Evolutionary conservation across 2,888 invertebrate genomes (phyloP).

Genomic region (Serripes groenlandicus): DNA sequence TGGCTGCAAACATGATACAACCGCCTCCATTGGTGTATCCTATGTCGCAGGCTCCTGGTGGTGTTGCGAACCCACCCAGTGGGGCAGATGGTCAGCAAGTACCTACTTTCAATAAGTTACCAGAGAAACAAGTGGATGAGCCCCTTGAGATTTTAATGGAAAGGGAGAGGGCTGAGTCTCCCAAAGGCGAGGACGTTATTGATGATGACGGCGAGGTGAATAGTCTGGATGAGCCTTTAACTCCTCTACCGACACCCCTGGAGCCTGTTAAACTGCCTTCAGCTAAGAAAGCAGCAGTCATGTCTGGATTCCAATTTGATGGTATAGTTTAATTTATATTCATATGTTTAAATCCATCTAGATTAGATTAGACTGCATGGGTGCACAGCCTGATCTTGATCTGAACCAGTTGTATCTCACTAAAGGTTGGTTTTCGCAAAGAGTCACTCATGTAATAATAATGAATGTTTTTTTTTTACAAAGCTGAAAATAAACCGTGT

Average conservation of each 20-base stretch:
- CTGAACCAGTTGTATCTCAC: no score
- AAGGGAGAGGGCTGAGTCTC: conserved; percentile 9
- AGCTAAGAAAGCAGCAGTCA: conserved; percentile 73
- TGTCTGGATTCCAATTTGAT: conserved; percentile 20
- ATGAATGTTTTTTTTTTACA: no score
- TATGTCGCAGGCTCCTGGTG: neutral
- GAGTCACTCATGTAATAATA: no score
- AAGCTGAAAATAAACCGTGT: no score
- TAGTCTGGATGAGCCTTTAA: conserved; percentile 49
- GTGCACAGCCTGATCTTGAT: neutral
- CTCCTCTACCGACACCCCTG: conserved; percentile 76
- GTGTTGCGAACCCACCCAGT: conserved; percentile 13
- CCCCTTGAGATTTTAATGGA: conserved; percentile 24
- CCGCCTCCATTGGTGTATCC: conserved; percentile 20
- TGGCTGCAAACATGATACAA: neutral
- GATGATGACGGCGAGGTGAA: neutral
- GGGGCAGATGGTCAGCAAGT: conserved; percentile 27
- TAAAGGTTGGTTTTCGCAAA: no score
- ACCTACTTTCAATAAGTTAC: neutral
- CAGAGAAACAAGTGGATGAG: conserved; percentile 17
- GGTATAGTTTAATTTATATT: conserved; percentile 9
- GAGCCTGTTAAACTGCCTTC: conserved; percentile 74
- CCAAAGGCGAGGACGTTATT: conserved; percentile 17
- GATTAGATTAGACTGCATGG: neutral
- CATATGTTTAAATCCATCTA: neutral